phyloP scores from a whole-genome alignment of 2,113 vertebrate species.

The Octodon degus region DNA sequence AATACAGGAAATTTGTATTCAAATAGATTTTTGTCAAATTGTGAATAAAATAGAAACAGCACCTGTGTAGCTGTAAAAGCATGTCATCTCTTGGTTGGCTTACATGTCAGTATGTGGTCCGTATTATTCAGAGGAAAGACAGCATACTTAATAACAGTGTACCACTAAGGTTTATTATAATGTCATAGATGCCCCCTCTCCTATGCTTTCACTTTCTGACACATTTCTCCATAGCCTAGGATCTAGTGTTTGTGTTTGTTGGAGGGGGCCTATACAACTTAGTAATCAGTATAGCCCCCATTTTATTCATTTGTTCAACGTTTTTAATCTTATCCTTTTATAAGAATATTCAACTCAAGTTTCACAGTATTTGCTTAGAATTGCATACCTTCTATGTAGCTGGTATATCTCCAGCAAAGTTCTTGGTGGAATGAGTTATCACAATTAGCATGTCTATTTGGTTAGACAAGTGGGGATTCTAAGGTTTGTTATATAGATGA shows the following conservation, averaged over 20 bases:
- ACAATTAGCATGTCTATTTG: neutral
- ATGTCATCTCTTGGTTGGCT: neutral
- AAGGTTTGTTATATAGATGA: neutral
- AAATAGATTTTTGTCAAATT: constrained; percentile 21
- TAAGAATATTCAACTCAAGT: neutral
- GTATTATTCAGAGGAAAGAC: neutral
- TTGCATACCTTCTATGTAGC: neutral
- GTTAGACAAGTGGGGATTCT: neutral
- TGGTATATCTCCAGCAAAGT: neutral
- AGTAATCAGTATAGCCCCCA: neutral
- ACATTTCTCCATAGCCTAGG: neutral
- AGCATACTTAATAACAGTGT: neutral
- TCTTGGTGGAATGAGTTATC: neutral
- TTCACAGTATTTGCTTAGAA: neutral
- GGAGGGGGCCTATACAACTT: neutral
- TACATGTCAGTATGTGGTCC: neutral
- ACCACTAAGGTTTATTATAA: neutral
- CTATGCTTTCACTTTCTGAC: neutral
- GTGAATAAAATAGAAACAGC: constrained; percentile 7
- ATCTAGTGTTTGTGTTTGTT: constrained; percentile 14
- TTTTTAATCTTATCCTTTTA: neutral
- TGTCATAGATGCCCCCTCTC: neutral
- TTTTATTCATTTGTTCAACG: neutral
- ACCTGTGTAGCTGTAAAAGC: neutral
- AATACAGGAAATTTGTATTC: neutral